Evolutionary conservation across 2,797 vertebrate species (phyloP), one percentile per base, ranked within the genome.

Genomic region (Hirundo rustica): DNA sequence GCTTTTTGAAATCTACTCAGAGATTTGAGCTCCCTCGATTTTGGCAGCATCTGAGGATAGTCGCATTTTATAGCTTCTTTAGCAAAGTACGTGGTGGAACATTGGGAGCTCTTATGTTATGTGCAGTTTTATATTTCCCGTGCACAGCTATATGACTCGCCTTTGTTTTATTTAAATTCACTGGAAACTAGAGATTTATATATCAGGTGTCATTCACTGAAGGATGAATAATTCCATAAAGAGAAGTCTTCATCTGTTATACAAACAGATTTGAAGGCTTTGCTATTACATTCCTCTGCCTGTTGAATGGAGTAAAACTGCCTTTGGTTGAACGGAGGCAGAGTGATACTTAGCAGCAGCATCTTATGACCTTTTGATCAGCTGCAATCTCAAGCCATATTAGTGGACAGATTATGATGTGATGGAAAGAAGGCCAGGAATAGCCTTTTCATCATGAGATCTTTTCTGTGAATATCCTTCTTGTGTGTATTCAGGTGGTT

Each of bases 341-440:
- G 73, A 84, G 44, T 54, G 67, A 89, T 96, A 50, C 87, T 96
- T 88, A 85, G 73, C 12, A 1, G 66, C 40, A 93, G 53, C 88
- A 83, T 93, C 91, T 93, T 91, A 74, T 81, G 93, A 95, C 95
- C 94, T 97, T 96, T 93, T 92, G 95, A 95, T 96, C 94, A 94
- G 88, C 84, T 92, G 86, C 94, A 57, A 91, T 94, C 95, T 96
- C 92, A 89, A 94, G 81, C 85, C 82, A 94, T 82, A 94, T 96
- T 95, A 96, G 93, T 65, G 78, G 70, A 76, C 80, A 95, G 94
- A 95, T 96, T 96, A 95, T 95, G 95, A 96, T 96, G 92, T 91
- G 95, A 94, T 93, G 89, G 95, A 96, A 96, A 93, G 89, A 94
- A 50, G 50, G 25, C 73, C 87, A 95, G 76, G 51, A 96, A 96